Base-by-base conservation (phyloP, 2,113 vertebrate genomes). In the Heterocephalus glaber region DNA sequence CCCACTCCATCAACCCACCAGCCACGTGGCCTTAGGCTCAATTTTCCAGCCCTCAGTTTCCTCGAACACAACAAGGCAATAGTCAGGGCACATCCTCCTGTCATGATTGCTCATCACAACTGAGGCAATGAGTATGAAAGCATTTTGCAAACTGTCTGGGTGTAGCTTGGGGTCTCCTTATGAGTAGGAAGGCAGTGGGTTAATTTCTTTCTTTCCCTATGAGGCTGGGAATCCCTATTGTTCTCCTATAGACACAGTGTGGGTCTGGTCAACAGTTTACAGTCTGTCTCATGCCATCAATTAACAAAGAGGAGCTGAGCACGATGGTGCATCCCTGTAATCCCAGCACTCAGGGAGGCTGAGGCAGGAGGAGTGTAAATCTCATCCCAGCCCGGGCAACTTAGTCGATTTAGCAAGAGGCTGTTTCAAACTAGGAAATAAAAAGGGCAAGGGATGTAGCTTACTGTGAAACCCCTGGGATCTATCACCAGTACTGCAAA, bases 171-270 rank as follows among this genome's bases (percentile, higher is more conserved):
- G 7, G 26, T 5, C 7, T 22, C 65, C 81, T 77, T 28, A 3
- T 0, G 13, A 35, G 7, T 1, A 20, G 16, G 30, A 65, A 17
- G n/a, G 9, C 49, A 24, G 35, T 5, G 33, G 52, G 61, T 58
- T 86, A 52, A 86, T 82, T 54, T 92, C 83, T 44, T 84, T 47
- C 44, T 92, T 66, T 58, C 76, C 63, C 47, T 52, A 1, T 4
- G 13, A 89, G 85, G 19, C 56, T 11, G 33, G 54, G 58, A 35
- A 52, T 70, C 49, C 0, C 1, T 33, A 38, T 76, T 44, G 5
- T 52, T 76, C 68, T 63, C 28, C 0, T 0, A 56, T 9, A 61
- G 54, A 61, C 13, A 49, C 66, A 12, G 11, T 7, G 26, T 56
- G 68, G 38, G 52, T 28, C 77, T 68, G 10, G 49, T 60, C 74